Conservation (phyloP, 2,797 vertebrate genomes). For the Periophthalmus magnuspinnatus region DNA sequence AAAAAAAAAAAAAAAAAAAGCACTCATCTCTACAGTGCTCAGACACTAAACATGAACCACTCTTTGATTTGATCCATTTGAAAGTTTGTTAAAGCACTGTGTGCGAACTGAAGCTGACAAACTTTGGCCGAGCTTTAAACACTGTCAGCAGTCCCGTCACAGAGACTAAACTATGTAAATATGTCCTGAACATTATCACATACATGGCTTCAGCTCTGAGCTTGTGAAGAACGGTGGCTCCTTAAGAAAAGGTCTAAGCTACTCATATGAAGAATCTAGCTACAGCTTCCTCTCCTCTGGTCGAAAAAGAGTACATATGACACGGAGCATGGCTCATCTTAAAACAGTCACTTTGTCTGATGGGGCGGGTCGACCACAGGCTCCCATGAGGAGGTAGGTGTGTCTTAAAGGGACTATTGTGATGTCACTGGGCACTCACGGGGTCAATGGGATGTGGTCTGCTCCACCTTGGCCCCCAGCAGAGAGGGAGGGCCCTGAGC, state of each 20-base stretch:
- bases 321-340: neutral
- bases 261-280: slow-evolving; percentile 61
- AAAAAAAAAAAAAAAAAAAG: slow-evolving; percentile 11
- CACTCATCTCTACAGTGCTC: neutral
- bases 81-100: neutral
- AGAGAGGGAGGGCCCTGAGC: slow-evolving; percentile 80
- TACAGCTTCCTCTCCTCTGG: slow-evolving; percentile 8
- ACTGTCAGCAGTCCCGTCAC: neutral
- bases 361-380: neutral
- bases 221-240: slow-evolving; percentile 16
- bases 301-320: neutral
- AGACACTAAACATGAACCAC: neutral
- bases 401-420: slow-evolving; percentile 46
- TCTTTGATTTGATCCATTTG: neutral
- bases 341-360: neutral
- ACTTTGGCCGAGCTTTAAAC: slow-evolving; percentile 45
- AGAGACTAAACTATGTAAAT: neutral
- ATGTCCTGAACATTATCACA: neutral
- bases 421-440: slow-evolving; percentile 32
- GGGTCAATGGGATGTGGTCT: slow-evolving; percentile 73
- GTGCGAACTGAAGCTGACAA: neutral
- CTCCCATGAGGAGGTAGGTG: slow-evolving; percentile 63
- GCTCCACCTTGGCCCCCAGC: slow-evolving; percentile 82
- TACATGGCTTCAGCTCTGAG: slow-evolving; percentile 11
- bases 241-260: slow-evolving; percentile 58